A percentile compares a stretch with the other conserved stretches of the same genome.
phyloP scores from a whole-genome alignment of 2,113 vertebrate genomes.

The Capreolus pygargus region DNA sequence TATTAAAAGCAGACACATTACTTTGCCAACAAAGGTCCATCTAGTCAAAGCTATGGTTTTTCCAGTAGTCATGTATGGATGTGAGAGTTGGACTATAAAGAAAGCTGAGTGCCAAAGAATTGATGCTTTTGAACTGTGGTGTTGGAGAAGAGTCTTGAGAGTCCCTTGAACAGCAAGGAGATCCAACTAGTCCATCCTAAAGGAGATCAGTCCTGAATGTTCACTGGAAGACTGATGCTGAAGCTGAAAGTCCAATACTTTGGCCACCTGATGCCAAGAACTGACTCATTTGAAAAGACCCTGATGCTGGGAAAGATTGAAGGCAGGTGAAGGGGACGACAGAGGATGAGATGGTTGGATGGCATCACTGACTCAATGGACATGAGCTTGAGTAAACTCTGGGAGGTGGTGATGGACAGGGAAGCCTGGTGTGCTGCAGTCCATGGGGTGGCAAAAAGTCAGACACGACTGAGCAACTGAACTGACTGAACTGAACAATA shows the following conservation, averaged over 20 bases:
- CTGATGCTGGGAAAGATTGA: neutral
- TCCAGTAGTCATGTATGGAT: neutral
- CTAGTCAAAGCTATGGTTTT: neutral
- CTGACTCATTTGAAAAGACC: neutral
- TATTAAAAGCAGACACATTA: neutral
- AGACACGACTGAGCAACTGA: rapidly evolving
- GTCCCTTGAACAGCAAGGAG: neutral
- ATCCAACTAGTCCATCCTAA: neutral
- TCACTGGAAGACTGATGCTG: neutral
- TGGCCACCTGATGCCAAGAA: neutral
- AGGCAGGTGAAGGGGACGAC: rapidly evolving
- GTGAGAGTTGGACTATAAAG: neutral
- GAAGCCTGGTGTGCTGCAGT: neutral
- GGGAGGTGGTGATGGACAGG: neutral
- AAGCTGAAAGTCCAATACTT: neutral
- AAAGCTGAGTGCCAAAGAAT: neutral
- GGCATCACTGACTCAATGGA: rapidly evolving
- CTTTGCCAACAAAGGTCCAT: neutral
- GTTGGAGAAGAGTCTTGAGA: neutral
- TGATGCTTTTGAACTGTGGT: neutral
- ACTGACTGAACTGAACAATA: neutral
- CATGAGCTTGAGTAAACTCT: neutral
- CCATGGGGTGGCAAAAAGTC: neutral
- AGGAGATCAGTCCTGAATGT: neutral
- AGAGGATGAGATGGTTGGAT: neutral